Evolutionary conservation across 2,888 invertebrate genomes (phyloP).

Genomic region (Phoenoteleia sp.): DNA sequence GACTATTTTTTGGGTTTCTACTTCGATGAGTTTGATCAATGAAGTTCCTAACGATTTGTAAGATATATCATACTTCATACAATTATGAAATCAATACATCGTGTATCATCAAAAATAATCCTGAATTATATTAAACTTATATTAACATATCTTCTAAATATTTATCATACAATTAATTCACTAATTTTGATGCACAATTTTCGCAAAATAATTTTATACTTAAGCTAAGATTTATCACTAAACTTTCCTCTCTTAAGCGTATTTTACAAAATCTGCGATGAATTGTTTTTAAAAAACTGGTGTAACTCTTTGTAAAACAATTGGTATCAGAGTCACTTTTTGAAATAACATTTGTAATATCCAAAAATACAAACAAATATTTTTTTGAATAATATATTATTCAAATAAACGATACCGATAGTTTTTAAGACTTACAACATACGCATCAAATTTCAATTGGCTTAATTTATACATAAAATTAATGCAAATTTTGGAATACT

Average conservation of each 20-base stretch:
- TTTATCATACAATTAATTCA: constrained; percentile 6
- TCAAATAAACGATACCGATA: constrained; percentile 13
- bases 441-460: not conserved
- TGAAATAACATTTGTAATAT: constrained; percentile 22
- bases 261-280: constrained; percentile 47
- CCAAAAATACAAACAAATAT: constrained; percentile 26
- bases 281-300: constrained; percentile 12
- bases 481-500: constrained; percentile 28
- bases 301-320: constrained; percentile 33
- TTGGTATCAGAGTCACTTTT: constrained; percentile 32
- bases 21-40: not conserved
- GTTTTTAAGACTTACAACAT: constrained; percentile 33
- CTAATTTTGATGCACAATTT: not conserved
- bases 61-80: no score
- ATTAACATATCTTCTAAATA: not conserved
- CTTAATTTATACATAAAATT: not conserved
- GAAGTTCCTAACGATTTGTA: constrained; percentile 32
- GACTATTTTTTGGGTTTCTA: no score
- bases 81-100: no score
- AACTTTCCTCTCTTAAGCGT: constrained; percentile 32
- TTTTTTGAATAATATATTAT: constrained; percentile 40
- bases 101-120: not conserved
- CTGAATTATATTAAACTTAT: not conserved
- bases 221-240: constrained; percentile 17
- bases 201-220: not conserved